Conservation (phyloP, 2,888 invertebrate species). For the Choreutis nemorana region DNA sequence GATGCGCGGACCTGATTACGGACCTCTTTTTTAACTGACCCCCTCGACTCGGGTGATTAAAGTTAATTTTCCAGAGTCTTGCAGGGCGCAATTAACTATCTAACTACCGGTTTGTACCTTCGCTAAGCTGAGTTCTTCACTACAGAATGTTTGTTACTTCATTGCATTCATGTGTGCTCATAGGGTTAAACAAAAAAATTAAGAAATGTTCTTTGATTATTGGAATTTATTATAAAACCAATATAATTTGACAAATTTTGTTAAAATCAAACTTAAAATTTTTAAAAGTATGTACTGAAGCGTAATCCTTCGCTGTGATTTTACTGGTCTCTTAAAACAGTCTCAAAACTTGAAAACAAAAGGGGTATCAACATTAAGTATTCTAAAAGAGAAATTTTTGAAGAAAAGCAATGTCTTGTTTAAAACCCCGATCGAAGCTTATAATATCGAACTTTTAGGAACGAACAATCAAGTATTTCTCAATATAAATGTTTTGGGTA, state of each 20-base stretch:
- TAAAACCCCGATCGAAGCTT: constrained; percentile 43
- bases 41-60: constrained; percentile 55
- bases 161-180: no score
- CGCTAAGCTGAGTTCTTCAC: no score
- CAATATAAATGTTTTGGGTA: constrained; percentile 53
- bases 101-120: no score
- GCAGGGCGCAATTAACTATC: constrained; percentile 36
- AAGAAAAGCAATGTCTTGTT: constrained; percentile 62
- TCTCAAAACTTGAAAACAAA: constrained; percentile 46
- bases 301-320: no score
- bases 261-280: no score
- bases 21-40: constrained; percentile 65
- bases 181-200: no score
- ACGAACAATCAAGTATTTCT: constrained; percentile 51
- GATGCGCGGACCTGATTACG: constrained; percentile 61
- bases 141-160: no score
- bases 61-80: constrained; percentile 58
- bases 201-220: no score
- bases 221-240: no score
- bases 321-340: constrained; percentile 45
- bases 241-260: no score
- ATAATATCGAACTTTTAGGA: constrained; percentile 53
- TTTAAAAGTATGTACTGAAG: no score
- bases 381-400: constrained; percentile 55
- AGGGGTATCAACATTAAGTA: constrained; percentile 58